Percentiles rank a stretch among this genome's conserved stretches.
phyloP scores from a whole-genome alignment of 2,113 vertebrate species.

The Corvus hawaiiensis region DNA sequence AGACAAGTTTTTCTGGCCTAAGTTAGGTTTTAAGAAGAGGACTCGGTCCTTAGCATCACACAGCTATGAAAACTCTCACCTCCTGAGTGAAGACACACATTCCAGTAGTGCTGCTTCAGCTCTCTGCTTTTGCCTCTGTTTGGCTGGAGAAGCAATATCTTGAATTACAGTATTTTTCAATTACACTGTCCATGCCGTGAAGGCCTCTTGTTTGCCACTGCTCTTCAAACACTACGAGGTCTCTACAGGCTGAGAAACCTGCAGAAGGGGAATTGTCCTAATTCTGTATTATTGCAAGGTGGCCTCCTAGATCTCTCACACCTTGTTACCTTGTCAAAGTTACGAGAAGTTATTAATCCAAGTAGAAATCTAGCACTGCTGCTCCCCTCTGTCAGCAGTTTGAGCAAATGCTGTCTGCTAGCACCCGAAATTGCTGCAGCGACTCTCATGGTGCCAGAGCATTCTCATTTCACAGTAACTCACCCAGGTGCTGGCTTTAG shows the following conservation, averaged over 20 bases:
- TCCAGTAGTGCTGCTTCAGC: neutral
- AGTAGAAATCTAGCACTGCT: neutral
- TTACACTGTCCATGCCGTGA: neutral
- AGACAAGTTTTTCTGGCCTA: neutral
- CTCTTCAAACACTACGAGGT: neutral
- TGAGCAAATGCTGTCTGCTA: neutral
- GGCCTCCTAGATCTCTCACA: neutral
- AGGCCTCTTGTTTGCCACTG: neutral
- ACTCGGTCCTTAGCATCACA: neutral
- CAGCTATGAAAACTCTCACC: neutral
- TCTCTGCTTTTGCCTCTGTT: neutral
- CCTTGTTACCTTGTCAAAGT: neutral
- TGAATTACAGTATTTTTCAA: neutral
- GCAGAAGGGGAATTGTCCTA: neutral
- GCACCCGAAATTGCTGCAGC: neutral
- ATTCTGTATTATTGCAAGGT: neutral
- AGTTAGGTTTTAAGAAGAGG: neutral
- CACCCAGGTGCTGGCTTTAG: neutral
- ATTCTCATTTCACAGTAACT: neutral
- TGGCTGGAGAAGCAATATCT: neutral
- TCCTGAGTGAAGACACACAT: neutral
- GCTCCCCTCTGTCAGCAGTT: neutral
- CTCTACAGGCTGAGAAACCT: neutral
- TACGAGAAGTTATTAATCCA: neutral
- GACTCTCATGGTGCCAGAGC: neutral